Conservation (phyloP, 30 jellyfish, hydroid and myxozoan species). For the Nemopilema nomurai region DNA sequence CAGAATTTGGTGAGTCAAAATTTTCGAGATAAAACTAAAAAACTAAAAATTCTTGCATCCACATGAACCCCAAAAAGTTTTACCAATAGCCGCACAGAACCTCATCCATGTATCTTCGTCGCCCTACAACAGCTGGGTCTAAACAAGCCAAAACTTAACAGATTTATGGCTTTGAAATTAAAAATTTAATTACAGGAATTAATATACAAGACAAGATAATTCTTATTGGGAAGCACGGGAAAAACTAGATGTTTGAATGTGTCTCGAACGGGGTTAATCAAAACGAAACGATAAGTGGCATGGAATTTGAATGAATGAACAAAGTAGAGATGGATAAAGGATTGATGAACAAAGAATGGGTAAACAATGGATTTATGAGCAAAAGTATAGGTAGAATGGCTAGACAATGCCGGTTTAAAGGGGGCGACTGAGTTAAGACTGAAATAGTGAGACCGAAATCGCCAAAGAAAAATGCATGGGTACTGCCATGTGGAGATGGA, state of each 20-base stretch:
- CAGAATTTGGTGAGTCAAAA: neutral
- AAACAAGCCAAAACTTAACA: neutral
- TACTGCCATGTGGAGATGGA: too few relatives aligned
- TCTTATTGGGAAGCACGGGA: neutral
- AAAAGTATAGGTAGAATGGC: too few relatives aligned
- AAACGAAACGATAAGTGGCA: neutral
- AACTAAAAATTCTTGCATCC: neutral
- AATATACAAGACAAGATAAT: neutral
- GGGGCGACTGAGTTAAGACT: too few relatives aligned
- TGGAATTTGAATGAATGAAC: neutral
- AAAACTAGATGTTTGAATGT: neutral
- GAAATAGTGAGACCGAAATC: too few relatives aligned
- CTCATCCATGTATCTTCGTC: neutral
- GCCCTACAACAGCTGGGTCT: neutral
- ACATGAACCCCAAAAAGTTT: neutral
- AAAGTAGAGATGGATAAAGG: too few relatives aligned
- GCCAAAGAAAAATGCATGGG: too few relatives aligned
- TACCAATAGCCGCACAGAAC: neutral
- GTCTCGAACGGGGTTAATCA: neutral
- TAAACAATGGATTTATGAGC: too few relatives aligned
- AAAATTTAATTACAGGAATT: neutral
- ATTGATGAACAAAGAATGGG: too few relatives aligned
- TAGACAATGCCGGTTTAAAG: too few relatives aligned
- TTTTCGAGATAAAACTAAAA: neutral
- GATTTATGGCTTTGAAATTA: neutral